Conservation (phyloP, 2,113 vertebrate species). For the Odocoileus virginianus region DNA sequence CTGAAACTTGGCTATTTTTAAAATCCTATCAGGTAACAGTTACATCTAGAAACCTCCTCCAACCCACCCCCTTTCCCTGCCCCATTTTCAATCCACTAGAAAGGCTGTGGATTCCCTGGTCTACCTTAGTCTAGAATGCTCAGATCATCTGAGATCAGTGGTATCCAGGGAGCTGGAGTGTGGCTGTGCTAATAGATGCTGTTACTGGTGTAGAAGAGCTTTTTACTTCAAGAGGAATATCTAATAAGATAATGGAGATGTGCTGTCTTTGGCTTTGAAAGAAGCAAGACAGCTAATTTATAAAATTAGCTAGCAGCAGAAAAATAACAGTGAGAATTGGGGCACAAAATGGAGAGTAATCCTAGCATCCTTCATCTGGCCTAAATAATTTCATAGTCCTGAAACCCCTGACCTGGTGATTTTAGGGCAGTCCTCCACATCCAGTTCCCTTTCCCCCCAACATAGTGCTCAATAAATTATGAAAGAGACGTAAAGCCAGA, state of each 20-base stretch:
- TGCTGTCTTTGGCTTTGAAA: neutral
- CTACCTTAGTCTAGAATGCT: neutral
- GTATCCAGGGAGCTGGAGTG: neutral
- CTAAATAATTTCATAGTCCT: neutral
- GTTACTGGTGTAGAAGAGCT: neutral
- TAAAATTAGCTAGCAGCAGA: neutral
- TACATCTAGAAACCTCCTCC: neutral
- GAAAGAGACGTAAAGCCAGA: neutral
- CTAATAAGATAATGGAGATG: conserved; percentile 22
- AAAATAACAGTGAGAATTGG: neutral
- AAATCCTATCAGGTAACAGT: neutral
- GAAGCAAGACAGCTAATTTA: neutral
- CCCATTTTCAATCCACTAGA: neutral
- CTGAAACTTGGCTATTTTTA: neutral
- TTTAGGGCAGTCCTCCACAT: neutral
- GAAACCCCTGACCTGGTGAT: neutral
- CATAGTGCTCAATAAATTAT: neutral
- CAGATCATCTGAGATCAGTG: neutral
- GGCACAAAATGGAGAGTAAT: neutral
- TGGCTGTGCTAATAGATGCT: neutral
- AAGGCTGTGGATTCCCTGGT: neutral
- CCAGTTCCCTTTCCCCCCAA: neutral
- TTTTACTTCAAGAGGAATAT: conserved; percentile 1
- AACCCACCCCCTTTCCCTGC: neutral
- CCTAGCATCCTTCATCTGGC: neutral